Base-by-base conservation (phyloP, 2,113 vertebrate species). In the Cepphus grylle region DNA sequence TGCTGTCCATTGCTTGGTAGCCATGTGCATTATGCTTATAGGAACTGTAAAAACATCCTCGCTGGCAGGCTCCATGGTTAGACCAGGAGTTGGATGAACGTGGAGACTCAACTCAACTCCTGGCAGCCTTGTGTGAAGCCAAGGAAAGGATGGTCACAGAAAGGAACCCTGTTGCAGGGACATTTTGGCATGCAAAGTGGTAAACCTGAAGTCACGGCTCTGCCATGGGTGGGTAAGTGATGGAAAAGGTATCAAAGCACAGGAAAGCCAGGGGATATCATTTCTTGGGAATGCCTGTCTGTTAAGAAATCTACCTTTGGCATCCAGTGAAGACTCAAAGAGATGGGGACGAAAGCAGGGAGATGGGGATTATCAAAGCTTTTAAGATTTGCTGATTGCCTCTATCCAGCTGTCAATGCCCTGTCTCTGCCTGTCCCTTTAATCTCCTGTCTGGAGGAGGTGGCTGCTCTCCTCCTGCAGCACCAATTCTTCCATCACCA, bases 21-120 rank as follows among this genome's bases (percentile, higher is more conserved):
- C 50, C 32, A 3, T 0, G 81, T 26, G 42, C 43, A 65, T 15
- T 27, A 9, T 21, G 50, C 38, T 21, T 5, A 14, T 2, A 30
- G 76, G 67, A 79, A 47, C 38, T 6, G 50, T 0, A n/a, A 15
- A 42, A 47, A 11, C 29, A 4, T 1, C 47, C 30, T 42, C 0
- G 1, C 22, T 12, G 26, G 34, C 22, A 52, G 80, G 34, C 19
- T 30, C 32, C 50, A 8, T 1, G 65, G 20, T 5, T 3, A 16
- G 65, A 3, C 27, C 56, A 23, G 9, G 23, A 47, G 40, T 3
- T 61, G 69, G 63, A 21, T 2, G 50, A 43, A 50, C 21, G 22
- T 3, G 3, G 20, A 23, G 62, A 11, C 40, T 38, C 42, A 58
- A 29, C 36, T 11, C 23, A 11, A 3, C 21, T 65, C 52, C 59